Percentiles rank a stretch among this genome's conserved stretches.
Evolutionary conservation across 1,140 invertebrate genomes (phyloP).

Genomic region (Tenebrio molitor): DNA sequence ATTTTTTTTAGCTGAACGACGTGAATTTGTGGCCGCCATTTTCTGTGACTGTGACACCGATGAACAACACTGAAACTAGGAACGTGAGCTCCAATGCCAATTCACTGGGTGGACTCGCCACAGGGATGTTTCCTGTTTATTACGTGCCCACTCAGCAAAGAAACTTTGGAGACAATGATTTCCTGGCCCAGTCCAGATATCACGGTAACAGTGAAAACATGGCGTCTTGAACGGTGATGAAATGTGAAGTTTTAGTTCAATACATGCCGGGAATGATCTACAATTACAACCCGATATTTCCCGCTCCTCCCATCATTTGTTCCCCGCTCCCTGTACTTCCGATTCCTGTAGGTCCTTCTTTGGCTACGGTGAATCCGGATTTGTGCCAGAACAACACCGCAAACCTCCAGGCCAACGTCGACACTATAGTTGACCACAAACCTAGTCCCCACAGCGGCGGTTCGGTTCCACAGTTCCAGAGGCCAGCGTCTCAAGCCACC

Average conservation of each 20-base stretch:
- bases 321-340: constrained; percentile 66
- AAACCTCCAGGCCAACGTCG: background rate
- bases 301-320: constrained; percentile 68
- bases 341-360: constrained; percentile 53
- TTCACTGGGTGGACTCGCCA: constrained; percentile 49
- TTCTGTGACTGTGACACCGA: constrained; percentile 69
- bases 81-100: constrained; percentile 56
- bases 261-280: constrained; percentile 72
- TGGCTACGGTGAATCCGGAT: constrained; percentile 4
- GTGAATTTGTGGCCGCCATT: constrained; percentile 75
- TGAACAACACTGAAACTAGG: constrained; percentile 64
- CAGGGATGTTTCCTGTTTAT: constrained; percentile 73
- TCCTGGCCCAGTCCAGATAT: constrained; percentile 47
- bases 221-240: background rate
- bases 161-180: constrained; percentile 42
- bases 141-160: constrained; percentile 69
- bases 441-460: constrained; percentile 23
- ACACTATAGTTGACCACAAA: constrained; percentile 33
- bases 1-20: constrained; percentile 61
- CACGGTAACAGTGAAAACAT: constrained; percentile 54
- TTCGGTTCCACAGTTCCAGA: constrained; percentile 62
- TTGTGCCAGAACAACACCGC: constrained; percentile 28
- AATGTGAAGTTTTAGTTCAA: constrained; percentile 64
- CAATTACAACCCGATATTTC: constrained; percentile 66
- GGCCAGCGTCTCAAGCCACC: constrained; percentile 72